phyloP scores from a whole-genome alignment of 2,888 invertebrate genomes.

The Hirudinaria manillensis region DNA sequence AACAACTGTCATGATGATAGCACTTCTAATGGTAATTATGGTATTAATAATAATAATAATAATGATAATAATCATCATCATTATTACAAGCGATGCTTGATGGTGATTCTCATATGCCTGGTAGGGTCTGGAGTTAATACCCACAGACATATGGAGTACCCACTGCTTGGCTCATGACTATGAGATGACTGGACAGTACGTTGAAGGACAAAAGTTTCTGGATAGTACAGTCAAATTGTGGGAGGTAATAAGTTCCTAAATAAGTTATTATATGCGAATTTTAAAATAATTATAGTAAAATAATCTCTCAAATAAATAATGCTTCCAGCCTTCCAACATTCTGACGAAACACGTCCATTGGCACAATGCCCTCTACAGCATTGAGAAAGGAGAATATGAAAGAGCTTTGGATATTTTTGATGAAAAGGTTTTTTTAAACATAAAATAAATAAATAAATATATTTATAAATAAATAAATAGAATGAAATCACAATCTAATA shows the following conservation, averaged over 20 bases:
- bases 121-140: neutral
- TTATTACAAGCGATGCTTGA: neutral
- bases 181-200: conserved; percentile 30
- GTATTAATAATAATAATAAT: neutral
- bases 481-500: too few species aligned
- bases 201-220: conserved; percentile 32
- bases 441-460: too few species aligned
- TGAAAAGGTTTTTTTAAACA: conserved; percentile 44
- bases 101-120: neutral
- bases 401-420: conserved; percentile 55
- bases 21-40: too few species aligned
- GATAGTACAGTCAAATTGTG: conserved; percentile 32
- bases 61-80: neutral
- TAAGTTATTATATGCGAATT: neutral
- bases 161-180: conserved; percentile 54
- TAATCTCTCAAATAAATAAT: neutral
- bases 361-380: conserved; percentile 57
- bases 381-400: conserved; percentile 56
- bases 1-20: too few species aligned
- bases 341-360: conserved; percentile 58
- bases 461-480: too few species aligned
- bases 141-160: conserved; percentile 57
- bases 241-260: conserved; percentile 13
- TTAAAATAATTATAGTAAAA: neutral
- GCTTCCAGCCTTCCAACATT: conserved; percentile 53